These are phyloP conservation scores for Orestias chungarensis DNA, from an alignment of 2,797 vertebrate species.

Conservation along the genomic window DNA sequence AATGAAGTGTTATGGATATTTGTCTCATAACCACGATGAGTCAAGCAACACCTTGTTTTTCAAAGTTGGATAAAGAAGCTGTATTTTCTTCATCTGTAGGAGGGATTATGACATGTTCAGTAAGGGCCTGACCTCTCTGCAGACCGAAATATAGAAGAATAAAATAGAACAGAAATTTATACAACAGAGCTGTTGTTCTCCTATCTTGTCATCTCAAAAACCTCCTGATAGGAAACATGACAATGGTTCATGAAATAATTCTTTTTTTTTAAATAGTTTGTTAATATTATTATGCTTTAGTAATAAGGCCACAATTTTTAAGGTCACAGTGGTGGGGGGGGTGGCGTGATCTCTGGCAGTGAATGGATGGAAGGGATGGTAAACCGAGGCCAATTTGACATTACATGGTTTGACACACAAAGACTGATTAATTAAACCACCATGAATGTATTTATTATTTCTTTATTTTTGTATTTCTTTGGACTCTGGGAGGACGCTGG, in stretches of 20 bases:
- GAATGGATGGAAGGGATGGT: too few relatives aligned
- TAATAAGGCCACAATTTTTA: not conserved
- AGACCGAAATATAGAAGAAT: constrained; percentile 41
- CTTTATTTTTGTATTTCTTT: too few relatives aligned
- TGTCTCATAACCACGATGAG: constrained; percentile 61
- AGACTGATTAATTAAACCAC: too few relatives aligned
- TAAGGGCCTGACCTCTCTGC: constrained; percentile 36
- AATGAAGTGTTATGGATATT: constrained; percentile 59
- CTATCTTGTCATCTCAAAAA: not conserved
- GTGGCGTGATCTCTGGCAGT: not conserved
- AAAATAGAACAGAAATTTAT: constrained; percentile 24
- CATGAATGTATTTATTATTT: too few relatives aligned
- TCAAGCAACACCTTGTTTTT: constrained; percentile 60
- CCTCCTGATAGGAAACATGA: constrained; percentile 1
- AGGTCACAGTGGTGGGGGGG: not conserved
- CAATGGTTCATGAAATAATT: too few relatives aligned
- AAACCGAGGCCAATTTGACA: too few relatives aligned
- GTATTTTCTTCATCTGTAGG: constrained; percentile 48
- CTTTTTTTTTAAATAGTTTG: too few relatives aligned
- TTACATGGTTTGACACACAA: too few relatives aligned
- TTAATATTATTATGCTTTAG: too few relatives aligned
- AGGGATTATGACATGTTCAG: constrained; percentile 47
- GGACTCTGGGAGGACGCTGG: not conserved
- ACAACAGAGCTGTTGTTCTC: constrained; percentile 8
- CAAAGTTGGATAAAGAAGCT: constrained; percentile 48